Evolutionary conservation across 2,888 invertebrate species (phyloP).

Genomic region (Gibbula magus): DNA sequence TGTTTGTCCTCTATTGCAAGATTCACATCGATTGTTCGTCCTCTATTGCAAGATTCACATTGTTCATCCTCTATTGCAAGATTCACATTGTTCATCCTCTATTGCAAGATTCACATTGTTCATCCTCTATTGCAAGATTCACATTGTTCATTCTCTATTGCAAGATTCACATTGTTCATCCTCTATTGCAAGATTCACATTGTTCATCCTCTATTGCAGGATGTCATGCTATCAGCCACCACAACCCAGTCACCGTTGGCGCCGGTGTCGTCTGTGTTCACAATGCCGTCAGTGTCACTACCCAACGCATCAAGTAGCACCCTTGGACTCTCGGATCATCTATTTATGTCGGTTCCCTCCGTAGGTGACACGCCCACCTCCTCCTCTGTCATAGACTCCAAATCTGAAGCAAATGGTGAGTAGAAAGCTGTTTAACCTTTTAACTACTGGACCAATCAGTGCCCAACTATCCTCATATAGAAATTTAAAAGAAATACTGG

Average conservation of each 20-base stretch:
- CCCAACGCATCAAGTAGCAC: constrained; percentile 61
- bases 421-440: neutral
- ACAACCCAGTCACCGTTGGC: constrained; percentile 74
- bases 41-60: too few species aligned
- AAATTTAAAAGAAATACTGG: neutral
- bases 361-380: constrained; percentile 57
- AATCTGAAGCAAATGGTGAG: constrained; percentile 60
- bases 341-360: constrained; percentile 69
- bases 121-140: too few species aligned
- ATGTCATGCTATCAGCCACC: constrained; percentile 75
- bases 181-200: too few species aligned
- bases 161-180: too few species aligned
- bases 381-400: constrained; percentile 47
- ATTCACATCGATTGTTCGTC: too few species aligned
- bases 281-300: constrained; percentile 66
- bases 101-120: too few species aligned
- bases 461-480: neutral
- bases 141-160: too few species aligned
- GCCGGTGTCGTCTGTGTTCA: constrained; percentile 68
- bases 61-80: too few species aligned
- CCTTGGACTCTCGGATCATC: constrained; percentile 66
- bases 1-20: too few species aligned
- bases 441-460: too few species aligned
- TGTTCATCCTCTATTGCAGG: constrained; percentile 56
- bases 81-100: too few species aligned